Evolutionary conservation across 2,113 vertebrate species (phyloP).

Genomic region (Camarhynchus parvulus): DNA sequence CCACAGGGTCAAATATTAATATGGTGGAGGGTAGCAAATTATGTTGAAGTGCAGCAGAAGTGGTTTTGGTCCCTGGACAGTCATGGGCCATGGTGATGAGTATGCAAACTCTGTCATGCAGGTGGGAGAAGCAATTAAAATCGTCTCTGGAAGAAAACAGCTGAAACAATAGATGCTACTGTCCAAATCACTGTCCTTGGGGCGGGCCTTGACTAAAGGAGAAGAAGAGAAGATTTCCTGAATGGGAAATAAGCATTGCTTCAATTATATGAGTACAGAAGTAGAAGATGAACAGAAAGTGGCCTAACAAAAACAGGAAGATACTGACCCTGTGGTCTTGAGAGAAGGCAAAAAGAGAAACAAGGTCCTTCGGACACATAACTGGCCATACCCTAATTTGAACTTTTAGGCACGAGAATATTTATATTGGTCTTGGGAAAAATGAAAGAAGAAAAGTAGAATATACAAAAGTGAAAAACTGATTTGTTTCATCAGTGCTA

Average conservation of each 20-base stretch:
- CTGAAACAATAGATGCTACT: constrained; percentile 15
- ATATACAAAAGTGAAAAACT: background rate
- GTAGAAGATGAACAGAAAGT: background rate
- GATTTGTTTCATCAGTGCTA: fast-evolving
- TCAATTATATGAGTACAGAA: background rate
- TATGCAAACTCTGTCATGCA: background rate
- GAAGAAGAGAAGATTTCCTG: background rate
- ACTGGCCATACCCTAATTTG: background rate
- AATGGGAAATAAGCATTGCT: background rate
- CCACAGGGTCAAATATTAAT: background rate
- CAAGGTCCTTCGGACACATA: background rate
- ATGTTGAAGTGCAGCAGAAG: background rate
- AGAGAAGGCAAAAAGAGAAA: background rate
- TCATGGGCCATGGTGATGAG: background rate
- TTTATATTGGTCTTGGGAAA: background rate
- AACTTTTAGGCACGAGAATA: background rate
- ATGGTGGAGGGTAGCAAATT: background rate
- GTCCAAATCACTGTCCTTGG: background rate
- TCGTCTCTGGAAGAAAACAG: background rate
- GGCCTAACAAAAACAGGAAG: background rate
- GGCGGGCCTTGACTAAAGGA: background rate
- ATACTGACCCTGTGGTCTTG: background rate
- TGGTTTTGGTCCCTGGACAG: background rate
- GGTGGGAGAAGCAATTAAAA: constrained; percentile 2
- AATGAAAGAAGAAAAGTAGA: background rate